Conservation (phyloP, 1,140 invertebrate species). For the Drosophila nigromelanica region DNA sequence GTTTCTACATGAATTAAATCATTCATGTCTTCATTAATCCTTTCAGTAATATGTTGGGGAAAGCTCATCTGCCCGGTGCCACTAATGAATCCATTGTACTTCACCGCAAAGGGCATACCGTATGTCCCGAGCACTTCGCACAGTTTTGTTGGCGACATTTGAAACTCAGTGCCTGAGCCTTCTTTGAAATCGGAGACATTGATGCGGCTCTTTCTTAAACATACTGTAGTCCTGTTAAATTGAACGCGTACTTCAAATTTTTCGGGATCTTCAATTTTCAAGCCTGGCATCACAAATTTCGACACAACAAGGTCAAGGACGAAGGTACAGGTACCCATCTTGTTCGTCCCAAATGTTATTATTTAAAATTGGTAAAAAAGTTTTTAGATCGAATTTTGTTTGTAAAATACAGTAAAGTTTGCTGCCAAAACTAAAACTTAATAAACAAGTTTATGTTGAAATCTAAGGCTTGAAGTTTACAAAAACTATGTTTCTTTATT, state of each 20-base stretch:
- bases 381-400: conserved; percentile 12
- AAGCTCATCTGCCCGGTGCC: conserved; percentile 35
- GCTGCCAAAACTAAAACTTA: not conserved
- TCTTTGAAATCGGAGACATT: conserved; percentile 51
- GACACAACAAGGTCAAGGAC: conserved; percentile 51
- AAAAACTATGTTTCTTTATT: not conserved
- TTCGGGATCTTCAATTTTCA: too few relatives aligned
- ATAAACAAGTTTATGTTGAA: not conserved
- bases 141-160: conserved; percentile 4
- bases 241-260: conserved; percentile 22
- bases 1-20: conserved; percentile 46
- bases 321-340: conserved; percentile 19
- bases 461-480: not conserved
- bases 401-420: conserved; percentile 4
- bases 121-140: conserved; percentile 23
- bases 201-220: conserved; percentile 38
- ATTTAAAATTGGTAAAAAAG: conserved; percentile 17
- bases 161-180: conserved; percentile 7
- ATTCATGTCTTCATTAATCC: conserved; percentile 44
- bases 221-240: conserved; percentile 23
- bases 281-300: not conserved
- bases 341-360: not conserved
- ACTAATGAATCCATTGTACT: conserved; percentile 3
- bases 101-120: conserved; percentile 36
- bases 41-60: conserved; percentile 27